Conservation (phyloP, 2,113 vertebrate genomes). For the Xiphophorus maculatus region DNA sequence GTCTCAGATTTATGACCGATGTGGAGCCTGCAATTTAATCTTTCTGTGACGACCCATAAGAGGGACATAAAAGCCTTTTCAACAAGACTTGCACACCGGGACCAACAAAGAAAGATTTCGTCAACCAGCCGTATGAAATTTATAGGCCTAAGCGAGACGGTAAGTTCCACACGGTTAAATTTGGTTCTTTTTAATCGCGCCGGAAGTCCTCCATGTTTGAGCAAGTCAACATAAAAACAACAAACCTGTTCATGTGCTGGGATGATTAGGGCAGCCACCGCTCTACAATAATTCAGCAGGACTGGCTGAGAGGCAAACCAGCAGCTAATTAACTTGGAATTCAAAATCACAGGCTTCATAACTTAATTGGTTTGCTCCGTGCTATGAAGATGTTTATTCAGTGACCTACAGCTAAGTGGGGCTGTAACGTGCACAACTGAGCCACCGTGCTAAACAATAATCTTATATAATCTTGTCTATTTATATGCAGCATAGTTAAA, state of each 20-base stretch:
- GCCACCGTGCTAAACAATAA: conserved; percentile 42
- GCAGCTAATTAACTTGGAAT: conserved; percentile 37
- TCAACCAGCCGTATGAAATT: conserved; percentile 43
- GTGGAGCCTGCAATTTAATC: conserved; percentile 65
- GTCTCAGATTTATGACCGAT: conserved; percentile 67
- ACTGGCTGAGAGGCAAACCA: conserved; percentile 1
- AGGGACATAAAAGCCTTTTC: conserved; percentile 62
- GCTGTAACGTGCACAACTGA: conserved; percentile 16
- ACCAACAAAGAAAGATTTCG: conserved; percentile 51
- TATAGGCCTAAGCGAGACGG: conserved; percentile 27
- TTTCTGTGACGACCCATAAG: conserved; percentile 67
- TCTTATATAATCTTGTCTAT: conserved; percentile 44
- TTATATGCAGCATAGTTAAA: conserved; percentile 14
- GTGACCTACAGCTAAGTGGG: conserved; percentile 59
- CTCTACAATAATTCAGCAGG: conserved; percentile 45
- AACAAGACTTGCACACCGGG: conserved; percentile 50
- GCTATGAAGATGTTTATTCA: conserved; percentile 22
- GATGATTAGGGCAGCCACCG: conserved; percentile 24
- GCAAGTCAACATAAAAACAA: conserved; percentile 17
- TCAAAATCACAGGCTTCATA: conserved; percentile 34
- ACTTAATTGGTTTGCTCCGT: conserved; percentile 14
- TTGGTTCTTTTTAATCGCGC: conserved; percentile 36
- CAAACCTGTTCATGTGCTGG: conserved; percentile 40
- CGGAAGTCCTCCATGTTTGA: conserved; percentile 28
- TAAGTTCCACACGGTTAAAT: conserved; percentile 40